Evolutionary conservation across 2,797 vertebrate genomes (phyloP), one percentile per base, ranked within the genome.

Genomic region (Selene dorsalis): DNA sequence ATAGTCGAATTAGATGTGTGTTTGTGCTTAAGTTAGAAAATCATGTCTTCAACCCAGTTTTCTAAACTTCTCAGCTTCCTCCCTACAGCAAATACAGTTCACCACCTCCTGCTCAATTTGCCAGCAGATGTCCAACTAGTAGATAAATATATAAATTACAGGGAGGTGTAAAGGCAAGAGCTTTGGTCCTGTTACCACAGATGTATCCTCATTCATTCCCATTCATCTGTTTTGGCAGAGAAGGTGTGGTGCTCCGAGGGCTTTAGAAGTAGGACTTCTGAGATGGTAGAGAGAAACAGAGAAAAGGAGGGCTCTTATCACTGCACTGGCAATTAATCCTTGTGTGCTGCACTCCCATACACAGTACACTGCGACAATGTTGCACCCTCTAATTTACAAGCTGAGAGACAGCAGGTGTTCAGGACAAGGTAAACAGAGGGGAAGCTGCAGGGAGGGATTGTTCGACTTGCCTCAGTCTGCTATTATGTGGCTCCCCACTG

Each of bases 331-430:
- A 87, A 92, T 93, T 89, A 91, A 89, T 88, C 85, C 84, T 82
- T 53, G 71, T 89, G 79, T 66, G 70, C 73, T 13, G 32, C 69
- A 72, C 86, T 84, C 85, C 81, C 73, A 85, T 85, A 82, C 88
- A 83, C 69, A 77, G 80, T 73, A 82, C 74, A 79, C 82, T 53
- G 75, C 75, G 79, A 75, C 77, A 79, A 79, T 85, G 86, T 73
- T 85, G 82, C 75, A 83, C 77, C 80, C 84, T 86, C 88, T 93
- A 87, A 93, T 94, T 93, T 91, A 82, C 88, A 87, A 76, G 83
- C 89, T 74, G 82, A 85, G 87, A 85, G 83, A 90, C 83, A 89
- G 89, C 91, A 93, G 88, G 88, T 88, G 91, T 88, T 88, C 86
- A 58, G 86, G 86, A 91, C 86, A 83, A 73, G 86, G 88, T 88